These are phyloP conservation scores for Leuciscus idus DNA, from an alignment of 2,113 vertebrate species.

Conservation along the genomic window DNA sequence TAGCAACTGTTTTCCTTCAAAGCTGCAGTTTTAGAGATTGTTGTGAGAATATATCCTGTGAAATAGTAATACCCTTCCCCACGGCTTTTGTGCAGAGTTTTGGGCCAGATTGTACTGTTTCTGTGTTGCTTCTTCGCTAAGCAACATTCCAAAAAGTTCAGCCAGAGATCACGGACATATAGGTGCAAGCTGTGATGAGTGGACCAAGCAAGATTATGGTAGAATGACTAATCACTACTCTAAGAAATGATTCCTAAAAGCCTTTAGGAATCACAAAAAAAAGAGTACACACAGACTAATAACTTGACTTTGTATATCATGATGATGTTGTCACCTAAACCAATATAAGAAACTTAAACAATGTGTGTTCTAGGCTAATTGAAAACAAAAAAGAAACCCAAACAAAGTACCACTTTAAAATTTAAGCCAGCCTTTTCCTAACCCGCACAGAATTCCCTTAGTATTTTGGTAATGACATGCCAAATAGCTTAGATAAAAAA, in stretches of 20 bases:
- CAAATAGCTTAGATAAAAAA: not conserved
- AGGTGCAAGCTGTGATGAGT: not conserved
- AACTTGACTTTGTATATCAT: slow-evolving; percentile 58
- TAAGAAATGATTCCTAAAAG: slow-evolving; percentile 37
- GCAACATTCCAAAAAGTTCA: slow-evolving; percentile 22
- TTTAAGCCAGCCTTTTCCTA: not conserved
- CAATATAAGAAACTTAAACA: not conserved
- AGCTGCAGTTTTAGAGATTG: slow-evolving; percentile 20
- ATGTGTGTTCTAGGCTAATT: not conserved
- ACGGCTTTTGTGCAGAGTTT: not conserved
- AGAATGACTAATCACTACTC: slow-evolving; percentile 8
- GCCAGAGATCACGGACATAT: slow-evolving; percentile 25
- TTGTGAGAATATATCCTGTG: slow-evolving; percentile 30
- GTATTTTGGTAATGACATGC: not conserved
- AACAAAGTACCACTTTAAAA: not conserved
- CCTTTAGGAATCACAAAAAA: slow-evolving; percentile 48
- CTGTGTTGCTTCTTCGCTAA: slow-evolving; percentile 50
- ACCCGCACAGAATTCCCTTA: not conserved
- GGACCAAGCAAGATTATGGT: slow-evolving; percentile 33
- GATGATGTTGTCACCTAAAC: slow-evolving; percentile 58
- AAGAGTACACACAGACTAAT: slow-evolving; percentile 41
- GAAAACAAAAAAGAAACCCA: not conserved
- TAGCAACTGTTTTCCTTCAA: slow-evolving; percentile 25
- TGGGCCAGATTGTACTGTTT: not conserved
- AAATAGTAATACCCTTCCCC: slow-evolving; percentile 37